Evolutionary conservation across 2,797 vertebrate genomes (phyloP), one percentile per base, ranked within the genome.

Genomic region (Poliocrania exsul): DNA sequence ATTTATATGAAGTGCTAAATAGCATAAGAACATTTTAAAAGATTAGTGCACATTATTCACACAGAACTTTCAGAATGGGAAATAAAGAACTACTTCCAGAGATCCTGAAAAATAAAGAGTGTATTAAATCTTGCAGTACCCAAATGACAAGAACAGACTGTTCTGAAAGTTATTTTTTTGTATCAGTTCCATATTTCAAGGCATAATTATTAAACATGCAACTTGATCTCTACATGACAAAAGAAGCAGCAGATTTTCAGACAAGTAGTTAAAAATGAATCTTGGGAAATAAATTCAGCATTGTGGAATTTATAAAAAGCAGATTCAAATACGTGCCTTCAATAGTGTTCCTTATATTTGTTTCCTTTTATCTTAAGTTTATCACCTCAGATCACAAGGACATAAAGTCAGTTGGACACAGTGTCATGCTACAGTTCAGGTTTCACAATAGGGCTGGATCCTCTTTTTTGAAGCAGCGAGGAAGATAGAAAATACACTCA

Each of bases 61-160:
- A 14, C 16, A 40, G 71, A 94, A 92, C 26, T 91, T 90, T 67
- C n/a, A 49, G 65, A 78, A 81, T 46, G n/a, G 23, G 81, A 82
- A 93, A 93, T 69, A 91, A 92, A 20, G 67, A 84, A 58, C 31
- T 58, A 38, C 56, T 92, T 86, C 54, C 75, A 79, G 42, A 81
- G 54, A 90, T 38, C 20, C 35, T 44, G 31, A 77, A 87, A 89
- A 89, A 60, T 35, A 89, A 67, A 51, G 26, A 90, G n/a, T 28
- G 37, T 38, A 77, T 88, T 91, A 89, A 89, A 93, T 77, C 72
- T 85, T 85, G 69, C 61, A 67, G 42, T 38, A 74, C 56, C 35
- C 84, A 86, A 91, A 40, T 64, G 71, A 88, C 56, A 93, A 18
- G 50, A 95, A 92, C 90, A 95, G 95, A 93, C 86, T 94, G 82